Evolutionary conservation across 2,797 vertebrate genomes (phyloP).

Genomic region (Eidolon dupreanum): DNA sequence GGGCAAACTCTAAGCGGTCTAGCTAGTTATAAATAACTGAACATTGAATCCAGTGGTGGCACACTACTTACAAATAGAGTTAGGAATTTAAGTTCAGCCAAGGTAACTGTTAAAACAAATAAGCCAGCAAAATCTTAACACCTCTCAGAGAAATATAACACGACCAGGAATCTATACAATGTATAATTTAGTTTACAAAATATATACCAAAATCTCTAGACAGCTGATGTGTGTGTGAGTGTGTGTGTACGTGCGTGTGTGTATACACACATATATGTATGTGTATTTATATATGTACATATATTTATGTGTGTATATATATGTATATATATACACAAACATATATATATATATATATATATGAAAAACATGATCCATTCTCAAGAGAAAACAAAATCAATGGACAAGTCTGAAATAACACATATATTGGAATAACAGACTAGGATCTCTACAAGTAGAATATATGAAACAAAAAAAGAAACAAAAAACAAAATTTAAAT

Average conservation of each 20-base stretch:
- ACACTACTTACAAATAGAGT: neutral
- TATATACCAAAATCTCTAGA: neutral
- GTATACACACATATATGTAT: too few relatives aligned
- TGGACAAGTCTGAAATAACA: neutral
- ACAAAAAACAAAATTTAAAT: neutral
- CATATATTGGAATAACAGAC: neutral
- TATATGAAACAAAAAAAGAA: neutral
- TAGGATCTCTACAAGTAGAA: neutral
- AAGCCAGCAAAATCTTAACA: neutral
- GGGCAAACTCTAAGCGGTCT: neutral
- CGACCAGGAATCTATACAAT: neutral
- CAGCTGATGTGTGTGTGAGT: too few relatives aligned
- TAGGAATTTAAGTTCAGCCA: neutral
- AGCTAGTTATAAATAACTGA: neutral
- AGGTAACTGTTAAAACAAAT: neutral
- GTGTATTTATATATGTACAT: too few relatives aligned
- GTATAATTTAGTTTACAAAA: neutral
- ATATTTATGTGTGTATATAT: too few relatives aligned
- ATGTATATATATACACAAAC: too few relatives aligned
- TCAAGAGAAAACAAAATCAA: neutral
- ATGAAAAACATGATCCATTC: neutral
- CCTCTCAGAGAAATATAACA: neutral
- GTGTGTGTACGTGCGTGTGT: too few relatives aligned
- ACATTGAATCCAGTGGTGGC: neutral
- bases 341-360: too few relatives aligned